Evolutionary conservation across 2,888 invertebrate genomes (phyloP), one percentile per base, ranked within the genome.

Genomic region (Stenichneumon culpator): DNA sequence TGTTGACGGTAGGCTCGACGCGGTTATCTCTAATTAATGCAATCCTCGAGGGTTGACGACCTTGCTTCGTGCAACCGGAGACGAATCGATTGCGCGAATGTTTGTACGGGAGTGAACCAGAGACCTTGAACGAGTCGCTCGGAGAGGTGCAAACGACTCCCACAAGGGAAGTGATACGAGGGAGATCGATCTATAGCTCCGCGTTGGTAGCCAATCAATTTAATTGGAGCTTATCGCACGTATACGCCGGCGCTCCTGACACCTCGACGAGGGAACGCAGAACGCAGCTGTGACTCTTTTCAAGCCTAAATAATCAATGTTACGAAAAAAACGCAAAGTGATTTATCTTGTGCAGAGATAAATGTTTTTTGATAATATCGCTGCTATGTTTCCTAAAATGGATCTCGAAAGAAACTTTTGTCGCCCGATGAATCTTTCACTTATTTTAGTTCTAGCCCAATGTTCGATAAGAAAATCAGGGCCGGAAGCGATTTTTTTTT

Each of bases 181-280:
- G 11, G 25, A 60, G 25, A 19, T 25, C 9, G 54, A 54, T 25
- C 60, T 11, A 28, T 60, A 28, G 39, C 39, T 73, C 57, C 36
- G 25, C 57, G 57, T 57, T 57, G 57, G 77, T 81, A 85, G 88
- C 88, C 90, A 91, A 90, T 92, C 90, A 88, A 91, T 91, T 90
- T 92, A 91, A 92, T 91, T 91, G 90, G 90, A 90, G 70, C 90
- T 91, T 92, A 91, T 92, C 57, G 57, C 57, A 14, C 89, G 86
- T 86, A 84, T 54, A 74, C 88, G 87, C 87, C 89, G 90, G 90
- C 22, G 19, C 22, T 54, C 88, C 87, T 67, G 81, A 87, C 90
- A 87, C 86, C 85, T 87, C 88, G 54, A 54, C 19, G 79, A 81
- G 75, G 81, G 52, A 89, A 88, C 54, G 84, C 82, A 83, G 83